Conservation (phyloP, 2,888 invertebrate genomes). For the Zaprionus lineosus region DNA sequence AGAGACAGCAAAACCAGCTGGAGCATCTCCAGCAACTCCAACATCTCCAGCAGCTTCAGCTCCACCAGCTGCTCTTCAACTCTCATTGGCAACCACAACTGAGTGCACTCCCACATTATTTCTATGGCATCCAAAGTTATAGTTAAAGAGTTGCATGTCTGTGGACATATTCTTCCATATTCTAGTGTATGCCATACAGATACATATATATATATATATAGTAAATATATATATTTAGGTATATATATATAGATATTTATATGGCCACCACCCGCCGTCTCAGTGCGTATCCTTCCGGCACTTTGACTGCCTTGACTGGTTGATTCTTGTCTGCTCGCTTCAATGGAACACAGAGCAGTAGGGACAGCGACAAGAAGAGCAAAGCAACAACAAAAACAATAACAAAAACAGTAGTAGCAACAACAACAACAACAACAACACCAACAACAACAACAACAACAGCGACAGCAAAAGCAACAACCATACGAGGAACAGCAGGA, state of each 20-base stretch:
- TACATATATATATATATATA: too few species aligned
- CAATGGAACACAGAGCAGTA: conserved; percentile 24
- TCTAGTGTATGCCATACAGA: neutral
- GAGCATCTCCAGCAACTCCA: conserved; percentile 10
- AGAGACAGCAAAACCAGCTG: too few species aligned
- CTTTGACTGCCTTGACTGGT: conserved; percentile 55
- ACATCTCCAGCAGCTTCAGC: conserved; percentile 14
- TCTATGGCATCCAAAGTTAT: conserved; percentile 74
- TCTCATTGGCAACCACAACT: conserved; percentile 55
- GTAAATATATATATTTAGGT: neutral
- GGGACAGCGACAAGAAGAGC: too few species aligned
- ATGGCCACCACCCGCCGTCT: conserved; percentile 26
- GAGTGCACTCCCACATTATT: conserved; percentile 71
- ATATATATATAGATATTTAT: conserved; percentile 5
- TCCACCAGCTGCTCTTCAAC: neutral
- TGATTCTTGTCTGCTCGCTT: conserved; percentile 55
- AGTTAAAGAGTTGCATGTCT: conserved; percentile 74
- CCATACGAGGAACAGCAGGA: too few species aligned
- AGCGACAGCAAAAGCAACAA: conserved; percentile 2
- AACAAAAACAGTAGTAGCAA: too few species aligned
- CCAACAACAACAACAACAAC: neutral
- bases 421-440: too few species aligned
- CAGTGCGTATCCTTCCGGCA: conserved; percentile 60
- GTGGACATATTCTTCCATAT: conserved; percentile 19
- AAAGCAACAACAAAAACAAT: conserved; percentile 1